A percentile compares a stretch with the other conserved stretches of the same genome.
phyloP scores from a whole-genome alignment of 2,113 vertebrate species.

The Strix uralensis region DNA sequence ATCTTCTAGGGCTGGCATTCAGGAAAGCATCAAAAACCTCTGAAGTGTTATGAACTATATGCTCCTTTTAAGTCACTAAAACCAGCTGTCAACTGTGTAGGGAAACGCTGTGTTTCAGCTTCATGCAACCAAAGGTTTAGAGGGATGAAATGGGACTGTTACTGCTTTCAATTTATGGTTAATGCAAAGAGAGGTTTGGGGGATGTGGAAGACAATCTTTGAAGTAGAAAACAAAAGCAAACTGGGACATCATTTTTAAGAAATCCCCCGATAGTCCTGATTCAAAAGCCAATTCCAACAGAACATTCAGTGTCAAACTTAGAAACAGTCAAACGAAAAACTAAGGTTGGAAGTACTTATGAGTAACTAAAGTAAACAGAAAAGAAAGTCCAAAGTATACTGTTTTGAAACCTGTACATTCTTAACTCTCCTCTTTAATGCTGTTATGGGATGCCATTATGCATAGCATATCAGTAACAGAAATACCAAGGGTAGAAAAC shows the following conservation, averaged over 20 bases:
- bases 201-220: background rate
- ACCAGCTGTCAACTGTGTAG: background rate
- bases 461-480: background rate
- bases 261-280: background rate
- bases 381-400: background rate
- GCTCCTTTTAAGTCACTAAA: background rate
- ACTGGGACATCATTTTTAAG: background rate
- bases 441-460: background rate
- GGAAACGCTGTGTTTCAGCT: background rate
- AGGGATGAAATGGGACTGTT: background rate
- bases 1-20: background rate
- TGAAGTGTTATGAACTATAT: fast-evolving
- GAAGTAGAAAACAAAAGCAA: background rate
- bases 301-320: background rate
- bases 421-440: background rate
- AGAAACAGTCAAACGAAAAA: background rate
- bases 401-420: background rate
- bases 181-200: background rate
- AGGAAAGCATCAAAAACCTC: background rate
- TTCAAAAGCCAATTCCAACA: background rate
- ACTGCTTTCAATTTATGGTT: background rate
- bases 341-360: background rate
- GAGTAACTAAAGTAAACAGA: background rate
- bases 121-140: background rate
- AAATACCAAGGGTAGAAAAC: background rate